These are phyloP conservation scores for Bovichtus diacanthus DNA, from an alignment of 2,797 vertebrate species.

Conservation along the genomic window DNA sequence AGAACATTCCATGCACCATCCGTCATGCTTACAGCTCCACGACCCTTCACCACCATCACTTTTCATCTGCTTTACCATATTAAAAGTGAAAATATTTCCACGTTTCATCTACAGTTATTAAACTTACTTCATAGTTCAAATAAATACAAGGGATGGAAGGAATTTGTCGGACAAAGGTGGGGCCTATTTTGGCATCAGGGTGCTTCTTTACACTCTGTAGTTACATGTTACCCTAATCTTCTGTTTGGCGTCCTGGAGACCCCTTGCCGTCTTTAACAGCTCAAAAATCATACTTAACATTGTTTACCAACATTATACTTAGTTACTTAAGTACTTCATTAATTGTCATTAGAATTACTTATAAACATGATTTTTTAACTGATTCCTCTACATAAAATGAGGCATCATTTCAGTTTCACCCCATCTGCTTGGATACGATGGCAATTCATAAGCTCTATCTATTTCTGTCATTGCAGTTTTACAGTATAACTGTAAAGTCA, in stretches of 20 bases:
- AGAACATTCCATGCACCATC: conserved; percentile 53
- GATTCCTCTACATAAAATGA: not conserved
- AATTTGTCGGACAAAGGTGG: not conserved
- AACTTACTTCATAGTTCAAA: not conserved
- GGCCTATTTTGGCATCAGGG: not conserved
- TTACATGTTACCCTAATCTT: not conserved
- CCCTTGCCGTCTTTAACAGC: not conserved
- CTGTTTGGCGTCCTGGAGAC: not conserved
- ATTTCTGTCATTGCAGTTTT: not conserved
- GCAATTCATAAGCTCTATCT: not conserved
- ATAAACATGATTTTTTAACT: not conserved
- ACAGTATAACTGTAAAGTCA: not conserved
- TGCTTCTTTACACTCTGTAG: not conserved
- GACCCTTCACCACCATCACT: conserved; percentile 26
- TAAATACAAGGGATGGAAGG: not conserved
- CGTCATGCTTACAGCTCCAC: conserved; percentile 63
- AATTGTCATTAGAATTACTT: not conserved
- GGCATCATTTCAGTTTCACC: not conserved
- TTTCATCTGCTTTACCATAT: not conserved
- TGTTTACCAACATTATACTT: not conserved
- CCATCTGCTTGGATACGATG: not conserved
- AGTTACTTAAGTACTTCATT: not conserved
- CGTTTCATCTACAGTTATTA: not conserved
- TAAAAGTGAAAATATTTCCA: not conserved
- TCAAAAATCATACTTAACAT: not conserved